These are phyloP conservation scores for Rhinogobius similis DNA, from an alignment of 2,113 vertebrate species.

Conservation along the genomic window DNA sequence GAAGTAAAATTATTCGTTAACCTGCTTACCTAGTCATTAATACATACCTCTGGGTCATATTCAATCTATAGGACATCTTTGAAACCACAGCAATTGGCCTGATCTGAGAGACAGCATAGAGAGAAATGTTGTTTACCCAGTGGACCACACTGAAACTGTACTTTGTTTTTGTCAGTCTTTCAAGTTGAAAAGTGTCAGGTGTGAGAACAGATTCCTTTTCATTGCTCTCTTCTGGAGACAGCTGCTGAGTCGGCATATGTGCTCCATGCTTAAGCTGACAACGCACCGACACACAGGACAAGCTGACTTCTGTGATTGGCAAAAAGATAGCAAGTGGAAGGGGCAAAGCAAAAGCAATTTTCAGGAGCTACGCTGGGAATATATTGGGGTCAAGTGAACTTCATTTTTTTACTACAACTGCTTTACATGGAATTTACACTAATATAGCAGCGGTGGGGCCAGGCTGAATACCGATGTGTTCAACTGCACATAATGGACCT, in stretches of 20 bases:
- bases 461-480: slow-evolving; percentile 53
- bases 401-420: slow-evolving; percentile 45
- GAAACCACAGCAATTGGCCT: slow-evolving; percentile 7
- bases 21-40: too few relatives aligned
- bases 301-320: slow-evolving; percentile 53
- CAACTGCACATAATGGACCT: slow-evolving; percentile 17
- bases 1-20: too few relatives aligned
- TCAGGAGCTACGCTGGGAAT: slow-evolving; percentile 45
- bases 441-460: slow-evolving; percentile 36
- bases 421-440: slow-evolving; percentile 56
- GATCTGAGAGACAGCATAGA: slow-evolving; percentile 24
- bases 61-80: slow-evolving; percentile 5
- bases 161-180: slow-evolving; percentile 47
- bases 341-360: slow-evolving; percentile 68
- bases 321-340: slow-evolving; percentile 67
- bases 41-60: not conserved
- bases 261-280: slow-evolving; percentile 59
- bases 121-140: slow-evolving; percentile 36
- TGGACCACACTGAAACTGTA: slow-evolving; percentile 31
- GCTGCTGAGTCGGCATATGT: slow-evolving; percentile 69
- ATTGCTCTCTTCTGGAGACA: slow-evolving; percentile 54
- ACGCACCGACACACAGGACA: slow-evolving; percentile 52
- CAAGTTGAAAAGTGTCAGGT: slow-evolving; percentile 56
- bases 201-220: slow-evolving; percentile 49
- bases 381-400: slow-evolving; percentile 70